These are phyloP conservation scores for Steinernema khuongi DNA, from an alignment of 1,140 invertebrate genomes.

Conservation along the genomic window DNA sequence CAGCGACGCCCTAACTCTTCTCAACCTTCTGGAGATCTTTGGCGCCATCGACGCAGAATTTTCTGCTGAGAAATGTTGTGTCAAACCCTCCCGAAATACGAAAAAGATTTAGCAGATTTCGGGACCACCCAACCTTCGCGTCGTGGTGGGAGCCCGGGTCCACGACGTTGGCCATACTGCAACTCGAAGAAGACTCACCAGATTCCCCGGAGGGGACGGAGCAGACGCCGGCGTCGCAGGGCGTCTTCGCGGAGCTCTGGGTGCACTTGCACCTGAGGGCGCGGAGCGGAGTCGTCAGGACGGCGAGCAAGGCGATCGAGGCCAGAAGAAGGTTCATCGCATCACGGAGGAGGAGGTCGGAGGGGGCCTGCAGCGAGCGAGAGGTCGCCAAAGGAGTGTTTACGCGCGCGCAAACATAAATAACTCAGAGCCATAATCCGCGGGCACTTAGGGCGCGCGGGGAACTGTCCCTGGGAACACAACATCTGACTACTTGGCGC, in stretches of 20 bases:
- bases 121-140: neutral
- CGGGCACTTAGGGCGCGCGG: neutral
- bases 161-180: neutral
- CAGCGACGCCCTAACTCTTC: no score
- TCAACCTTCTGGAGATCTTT: no score
- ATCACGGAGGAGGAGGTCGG: neutral
- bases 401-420: slow-evolving; percentile 11
- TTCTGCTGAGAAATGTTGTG: no score
- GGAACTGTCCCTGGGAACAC: neutral
- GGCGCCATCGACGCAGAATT: no score
- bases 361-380: neutral
- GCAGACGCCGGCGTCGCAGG: neutral
- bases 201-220: neutral
- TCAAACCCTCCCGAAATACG: no score
- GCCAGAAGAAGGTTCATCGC: slow-evolving; percentile 13
- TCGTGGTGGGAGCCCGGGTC: no score
- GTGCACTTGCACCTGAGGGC: neutral
- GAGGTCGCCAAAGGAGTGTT: neutral
- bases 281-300: neutral
- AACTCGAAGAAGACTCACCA: neutral
- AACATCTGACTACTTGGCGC: neutral
- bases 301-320: neutral
- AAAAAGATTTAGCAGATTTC: no score
- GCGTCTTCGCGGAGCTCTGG: slow-evolving; percentile 8
- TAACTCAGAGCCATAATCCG: neutral